A percentile compares a stretch with the other conserved stretches of the same genome.
These are phyloP conservation scores for Helicoverpa assulta DNA, from an alignment of 2,888 invertebrate genomes.

Conservation along the genomic window DNA sequence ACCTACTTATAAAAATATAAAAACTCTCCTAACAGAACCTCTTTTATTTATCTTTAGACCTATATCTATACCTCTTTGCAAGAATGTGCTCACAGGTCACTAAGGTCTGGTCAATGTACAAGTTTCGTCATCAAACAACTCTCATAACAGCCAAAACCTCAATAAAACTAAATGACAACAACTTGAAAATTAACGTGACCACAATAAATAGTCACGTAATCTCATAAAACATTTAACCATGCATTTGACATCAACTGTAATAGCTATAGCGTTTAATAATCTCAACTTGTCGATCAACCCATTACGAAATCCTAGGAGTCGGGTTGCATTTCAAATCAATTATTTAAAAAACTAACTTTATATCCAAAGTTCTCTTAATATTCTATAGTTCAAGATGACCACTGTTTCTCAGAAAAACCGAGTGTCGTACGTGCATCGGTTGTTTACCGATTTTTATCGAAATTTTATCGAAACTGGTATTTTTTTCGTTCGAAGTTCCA, in stretches of 20 bases:
- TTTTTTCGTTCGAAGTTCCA: slow-evolving; percentile 65
- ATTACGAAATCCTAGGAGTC: slow-evolving; percentile 51
- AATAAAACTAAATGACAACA: slow-evolving; percentile 28
- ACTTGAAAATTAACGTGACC: slow-evolving; percentile 13
- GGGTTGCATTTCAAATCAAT: slow-evolving; percentile 68
- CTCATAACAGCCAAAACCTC: not conserved
- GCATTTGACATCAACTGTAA: slow-evolving; percentile 34
- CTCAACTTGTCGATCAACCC: slow-evolving; percentile 62
- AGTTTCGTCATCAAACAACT: not conserved
- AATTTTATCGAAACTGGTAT: slow-evolving; percentile 68
- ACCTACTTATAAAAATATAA: too few relatives aligned
- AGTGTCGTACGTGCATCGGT: slow-evolving; percentile 70
- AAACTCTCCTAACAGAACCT: not conserved
- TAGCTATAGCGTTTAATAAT: slow-evolving; percentile 59
- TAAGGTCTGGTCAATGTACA: slow-evolving; percentile 7
- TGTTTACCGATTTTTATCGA: slow-evolving; percentile 76
- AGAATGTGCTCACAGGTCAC: not conserved
- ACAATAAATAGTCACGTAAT: slow-evolving; percentile 48
- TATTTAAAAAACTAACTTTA: slow-evolving; percentile 60
- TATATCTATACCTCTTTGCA: not conserved
- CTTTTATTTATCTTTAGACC: not conserved
- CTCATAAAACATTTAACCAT: slow-evolving; percentile 53
- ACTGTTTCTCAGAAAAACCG: slow-evolving; percentile 62
- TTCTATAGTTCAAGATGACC: slow-evolving; percentile 60
- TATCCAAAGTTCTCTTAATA: slow-evolving; percentile 63